Conservation (phyloP, 2,888 invertebrate genomes). For the Cantharis nigra region DNA sequence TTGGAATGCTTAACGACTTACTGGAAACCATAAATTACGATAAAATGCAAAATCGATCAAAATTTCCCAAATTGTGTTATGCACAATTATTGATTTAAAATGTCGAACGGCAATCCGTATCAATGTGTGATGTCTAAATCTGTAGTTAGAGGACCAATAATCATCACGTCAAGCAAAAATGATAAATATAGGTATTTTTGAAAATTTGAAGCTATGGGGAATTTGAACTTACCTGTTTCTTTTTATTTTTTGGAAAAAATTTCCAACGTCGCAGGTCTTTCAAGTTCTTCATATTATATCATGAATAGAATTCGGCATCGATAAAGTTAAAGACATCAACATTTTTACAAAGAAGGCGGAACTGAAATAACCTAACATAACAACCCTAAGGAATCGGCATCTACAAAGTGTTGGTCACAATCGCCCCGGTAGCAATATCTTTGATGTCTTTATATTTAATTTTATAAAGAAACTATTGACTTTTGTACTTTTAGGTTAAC, state of each 20-base stretch:
- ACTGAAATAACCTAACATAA: conserved; percentile 24
- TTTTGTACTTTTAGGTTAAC: conserved; percentile 20
- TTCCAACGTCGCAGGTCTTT: background rate
- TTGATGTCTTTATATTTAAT: conserved; percentile 30
- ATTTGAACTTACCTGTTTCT: background rate
- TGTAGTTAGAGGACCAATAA: background rate
- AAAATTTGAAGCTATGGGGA: background rate
- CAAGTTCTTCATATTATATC: background rate
- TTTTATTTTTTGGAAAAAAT: background rate
- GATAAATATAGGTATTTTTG: background rate
- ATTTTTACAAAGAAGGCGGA: conserved; percentile 19
- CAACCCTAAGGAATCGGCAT: conserved; percentile 24
- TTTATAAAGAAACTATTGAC: conserved; percentile 29
- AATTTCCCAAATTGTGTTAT: background rate
- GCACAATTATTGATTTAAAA: background rate
- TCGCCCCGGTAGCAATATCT: conserved; percentile 26
- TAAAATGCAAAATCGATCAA: background rate
- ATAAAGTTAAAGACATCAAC: conserved; percentile 10
- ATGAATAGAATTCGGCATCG: conserved; percentile 6
- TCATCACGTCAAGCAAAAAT: background rate
- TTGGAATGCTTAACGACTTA: background rate
- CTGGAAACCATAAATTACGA: background rate
- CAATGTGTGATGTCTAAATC: background rate
- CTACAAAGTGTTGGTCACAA: conserved; percentile 23
- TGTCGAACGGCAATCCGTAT: background rate